Percentiles rank a stretch among this genome's conserved stretches.
Conservation (phyloP, 2,113 vertebrate genomes). For the Tyto alba region DNA sequence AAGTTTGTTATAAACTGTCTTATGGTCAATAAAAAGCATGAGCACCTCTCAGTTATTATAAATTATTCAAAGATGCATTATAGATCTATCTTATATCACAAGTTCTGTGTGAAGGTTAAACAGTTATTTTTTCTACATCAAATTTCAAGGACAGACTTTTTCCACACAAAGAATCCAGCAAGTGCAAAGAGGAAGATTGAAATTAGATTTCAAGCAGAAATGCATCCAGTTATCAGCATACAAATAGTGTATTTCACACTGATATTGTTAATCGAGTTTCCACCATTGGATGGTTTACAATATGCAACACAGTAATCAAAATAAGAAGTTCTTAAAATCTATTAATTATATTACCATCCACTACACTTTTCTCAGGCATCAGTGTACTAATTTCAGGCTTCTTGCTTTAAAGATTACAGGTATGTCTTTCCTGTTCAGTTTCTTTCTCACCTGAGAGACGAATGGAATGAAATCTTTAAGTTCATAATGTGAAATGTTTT, state of each 20-base stretch:
- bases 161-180: not conserved
- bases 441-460: not conserved
- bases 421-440: not conserved
- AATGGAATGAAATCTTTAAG: not conserved
- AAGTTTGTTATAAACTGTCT: not conserved
- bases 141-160: not conserved
- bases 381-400: not conserved
- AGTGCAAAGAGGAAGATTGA: not conserved
- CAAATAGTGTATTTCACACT: not conserved
- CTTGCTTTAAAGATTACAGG: not conserved
- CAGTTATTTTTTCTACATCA: not conserved
- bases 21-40: not conserved
- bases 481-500: not conserved
- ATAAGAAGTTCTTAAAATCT: not conserved
- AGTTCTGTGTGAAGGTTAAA: not conserved
- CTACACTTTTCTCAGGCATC: not conserved
- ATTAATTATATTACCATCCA: not conserved
- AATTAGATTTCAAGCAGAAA: constrained; percentile 15
- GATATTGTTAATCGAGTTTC: not conserved
- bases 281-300: not conserved
- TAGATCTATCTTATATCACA: not conserved
- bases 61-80: not conserved
- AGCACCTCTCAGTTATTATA: not conserved
- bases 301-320: not conserved
- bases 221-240: constrained; percentile 29